These are phyloP conservation scores for Digitonthophagus gazella DNA, from an alignment of 2,888 invertebrate species.

Conservation along the genomic window DNA sequence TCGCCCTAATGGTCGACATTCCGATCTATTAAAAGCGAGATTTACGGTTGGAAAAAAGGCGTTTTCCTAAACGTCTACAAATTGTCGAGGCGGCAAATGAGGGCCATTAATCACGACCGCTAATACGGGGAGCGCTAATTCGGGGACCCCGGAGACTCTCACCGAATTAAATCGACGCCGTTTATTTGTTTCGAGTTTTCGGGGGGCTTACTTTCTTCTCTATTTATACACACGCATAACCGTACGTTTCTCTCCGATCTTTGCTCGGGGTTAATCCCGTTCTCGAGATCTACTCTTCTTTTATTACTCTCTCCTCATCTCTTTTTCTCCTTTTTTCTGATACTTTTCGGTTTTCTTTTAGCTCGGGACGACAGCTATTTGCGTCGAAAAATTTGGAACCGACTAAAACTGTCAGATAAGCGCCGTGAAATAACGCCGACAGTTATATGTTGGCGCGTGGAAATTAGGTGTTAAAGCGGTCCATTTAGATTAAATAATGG, in stretches of 20 bases:
- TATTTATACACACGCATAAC: constrained; percentile 4
- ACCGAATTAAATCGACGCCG: background rate
- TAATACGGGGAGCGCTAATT: constrained; percentile 40
- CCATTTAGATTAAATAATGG: background rate
- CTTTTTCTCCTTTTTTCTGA: too few relatives aligned
- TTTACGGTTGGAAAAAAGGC: constrained; percentile 49
- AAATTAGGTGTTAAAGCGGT: background rate
- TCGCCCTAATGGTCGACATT: constrained; percentile 26
- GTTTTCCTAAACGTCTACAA: constrained; percentile 53
- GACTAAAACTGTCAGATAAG: background rate
- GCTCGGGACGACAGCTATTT: too few relatives aligned
- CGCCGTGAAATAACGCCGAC: background rate
- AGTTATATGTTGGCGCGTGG: background rate
- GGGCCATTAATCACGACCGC: constrained; percentile 48
- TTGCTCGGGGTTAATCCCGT: background rate
- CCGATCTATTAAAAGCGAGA: constrained; percentile 51
- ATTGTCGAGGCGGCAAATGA: constrained; percentile 53
- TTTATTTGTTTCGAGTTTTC: constrained; percentile 46
- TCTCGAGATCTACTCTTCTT: background rate
- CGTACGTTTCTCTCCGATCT: constrained; percentile 3
- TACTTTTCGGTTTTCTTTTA: too few relatives aligned
- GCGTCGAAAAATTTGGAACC: background rate
- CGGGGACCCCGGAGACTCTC: background rate
- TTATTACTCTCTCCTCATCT: background rate
- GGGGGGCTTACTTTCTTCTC: constrained; percentile 28